Conservation (phyloP, 2,888 invertebrate genomes). For the Hololepta plana region DNA sequence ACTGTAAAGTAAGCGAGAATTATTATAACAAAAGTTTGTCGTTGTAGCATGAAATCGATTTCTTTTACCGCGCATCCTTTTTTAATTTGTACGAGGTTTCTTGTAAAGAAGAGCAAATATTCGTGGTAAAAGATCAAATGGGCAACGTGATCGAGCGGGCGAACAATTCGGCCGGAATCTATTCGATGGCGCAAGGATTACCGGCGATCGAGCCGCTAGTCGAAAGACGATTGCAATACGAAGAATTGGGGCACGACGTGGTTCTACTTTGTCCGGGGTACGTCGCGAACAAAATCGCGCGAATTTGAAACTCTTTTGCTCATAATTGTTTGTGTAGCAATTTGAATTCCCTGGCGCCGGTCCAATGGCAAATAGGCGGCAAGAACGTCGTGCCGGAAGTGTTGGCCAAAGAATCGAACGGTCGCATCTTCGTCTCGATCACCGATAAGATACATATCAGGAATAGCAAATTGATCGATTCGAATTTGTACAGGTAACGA, state of each 20-base stretch:
- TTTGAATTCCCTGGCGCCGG: conserved; percentile 32
- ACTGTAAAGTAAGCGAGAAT: conserved; percentile 29
- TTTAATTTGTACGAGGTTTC: conserved; percentile 18
- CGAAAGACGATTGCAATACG: conserved; percentile 25
- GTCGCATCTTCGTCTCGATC: conserved; percentile 36
- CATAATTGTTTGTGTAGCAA: conserved; percentile 23
- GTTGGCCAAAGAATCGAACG: conserved; percentile 30
- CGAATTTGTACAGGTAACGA: conserved; percentile 39
- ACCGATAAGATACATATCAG: conserved; percentile 38
- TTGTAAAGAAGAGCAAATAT: conserved; percentile 29
- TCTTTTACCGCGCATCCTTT: conserved; percentile 1
- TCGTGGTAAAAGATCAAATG: conserved; percentile 32
- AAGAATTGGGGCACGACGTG: conserved; percentile 21
- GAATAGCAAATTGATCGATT: conserved; percentile 31
- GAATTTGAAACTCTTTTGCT: conserved; percentile 2
- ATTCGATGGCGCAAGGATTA: conserved; percentile 31
- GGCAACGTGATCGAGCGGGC: conserved; percentile 36
- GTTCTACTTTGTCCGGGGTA: conserved; percentile 34
- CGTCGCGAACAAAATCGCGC: conserved; percentile 1
- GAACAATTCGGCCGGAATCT: conserved; percentile 42
- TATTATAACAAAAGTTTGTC: no score
- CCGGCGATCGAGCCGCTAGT: conserved; percentile 28
- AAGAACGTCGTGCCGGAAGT: conserved; percentile 30
- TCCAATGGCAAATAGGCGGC: conserved; percentile 36
- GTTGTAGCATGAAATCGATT: background rate